Percentiles rank a stretch among this genome's conserved stretches.
Conservation (phyloP, 2,113 vertebrate genomes). For the Donacobius atricapilla region DNA sequence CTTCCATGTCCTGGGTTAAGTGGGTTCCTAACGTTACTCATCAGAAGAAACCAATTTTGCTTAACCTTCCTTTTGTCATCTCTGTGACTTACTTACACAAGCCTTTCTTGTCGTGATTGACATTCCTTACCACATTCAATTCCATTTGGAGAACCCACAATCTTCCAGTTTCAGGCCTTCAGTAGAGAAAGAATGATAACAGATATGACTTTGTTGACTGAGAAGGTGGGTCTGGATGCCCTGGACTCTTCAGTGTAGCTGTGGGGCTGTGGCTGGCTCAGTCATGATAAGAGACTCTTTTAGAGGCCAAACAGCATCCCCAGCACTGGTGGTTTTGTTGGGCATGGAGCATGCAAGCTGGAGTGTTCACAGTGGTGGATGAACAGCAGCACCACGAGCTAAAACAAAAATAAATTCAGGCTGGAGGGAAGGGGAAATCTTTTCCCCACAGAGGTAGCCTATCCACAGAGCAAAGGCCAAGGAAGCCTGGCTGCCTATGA, state of each 20-base stretch:
- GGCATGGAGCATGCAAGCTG: background rate
- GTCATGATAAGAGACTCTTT: background rate
- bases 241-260: background rate
- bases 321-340: background rate
- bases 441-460: background rate
- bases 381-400: background rate
- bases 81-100: background rate
- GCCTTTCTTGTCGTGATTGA: background rate
- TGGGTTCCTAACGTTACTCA: background rate
- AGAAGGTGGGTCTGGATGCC: fast-evolving
- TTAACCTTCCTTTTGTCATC: background rate
- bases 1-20: background rate
- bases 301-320: background rate
- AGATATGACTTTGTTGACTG: background rate
- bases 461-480: background rate
- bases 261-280: background rate
- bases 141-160: background rate
- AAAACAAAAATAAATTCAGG: background rate
- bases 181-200: background rate
- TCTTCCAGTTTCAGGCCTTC: background rate
- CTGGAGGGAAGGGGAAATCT: background rate
- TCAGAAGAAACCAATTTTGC: background rate
- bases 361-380: background rate
- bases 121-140: background rate
- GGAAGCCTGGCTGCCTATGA: background rate